Evolutionary conservation across 2,797 vertebrate genomes (phyloP).

Genomic region (Delichon dasypus): DNA sequence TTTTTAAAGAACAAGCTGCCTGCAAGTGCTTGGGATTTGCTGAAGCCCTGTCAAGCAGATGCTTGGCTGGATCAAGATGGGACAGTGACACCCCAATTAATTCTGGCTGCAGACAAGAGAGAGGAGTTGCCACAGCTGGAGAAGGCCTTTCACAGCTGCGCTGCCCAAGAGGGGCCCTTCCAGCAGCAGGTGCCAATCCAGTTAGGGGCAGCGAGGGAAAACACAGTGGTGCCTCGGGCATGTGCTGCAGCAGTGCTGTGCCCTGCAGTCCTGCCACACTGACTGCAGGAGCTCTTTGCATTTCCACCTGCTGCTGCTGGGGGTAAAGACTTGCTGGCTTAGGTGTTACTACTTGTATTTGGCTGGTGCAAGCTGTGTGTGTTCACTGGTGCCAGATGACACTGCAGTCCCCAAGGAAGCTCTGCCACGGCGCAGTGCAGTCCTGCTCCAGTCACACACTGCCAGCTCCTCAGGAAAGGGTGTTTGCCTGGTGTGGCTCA

Average conservation of each 20-base stretch:
- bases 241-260: not conserved
- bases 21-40: not conserved
- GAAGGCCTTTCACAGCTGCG: not conserved
- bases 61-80: not conserved
- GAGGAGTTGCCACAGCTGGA: not conserved
- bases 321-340: not conserved
- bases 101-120: not conserved
- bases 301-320: not conserved
- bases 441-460: not conserved
- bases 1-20: not conserved
- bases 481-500: not conserved
- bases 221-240: fast-evolving
- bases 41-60: not conserved
- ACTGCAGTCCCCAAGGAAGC: not conserved
- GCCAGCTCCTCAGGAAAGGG: not conserved
- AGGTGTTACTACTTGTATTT: not conserved
- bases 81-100: not conserved
- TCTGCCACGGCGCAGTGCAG: fast-evolving
- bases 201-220: fast-evolving
- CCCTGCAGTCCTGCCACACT: no score
- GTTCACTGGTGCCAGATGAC: not conserved
- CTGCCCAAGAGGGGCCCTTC: not conserved
- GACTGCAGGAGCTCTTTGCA: not conserved
- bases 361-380: not conserved
- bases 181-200: not conserved